Percentiles rank a stretch among this genome's conserved stretches.
These are phyloP conservation scores for Sarcophaga subvicina DNA, from an alignment of 2,888 invertebrate species.

Conservation along the genomic window DNA sequence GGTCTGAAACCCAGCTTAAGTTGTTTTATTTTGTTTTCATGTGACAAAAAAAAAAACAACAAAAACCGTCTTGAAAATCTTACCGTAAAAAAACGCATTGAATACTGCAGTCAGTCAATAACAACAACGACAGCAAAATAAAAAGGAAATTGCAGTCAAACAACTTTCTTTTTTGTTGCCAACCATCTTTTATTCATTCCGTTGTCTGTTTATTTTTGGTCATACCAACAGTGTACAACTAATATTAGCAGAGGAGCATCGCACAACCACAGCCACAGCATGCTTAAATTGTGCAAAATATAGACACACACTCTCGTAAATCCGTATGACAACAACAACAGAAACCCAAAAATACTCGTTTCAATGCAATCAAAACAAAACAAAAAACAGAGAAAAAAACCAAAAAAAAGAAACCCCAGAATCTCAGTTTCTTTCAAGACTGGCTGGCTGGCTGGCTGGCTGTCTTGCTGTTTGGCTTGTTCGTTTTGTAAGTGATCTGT, in stretches of 20 bases:
- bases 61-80: conserved; percentile 6
- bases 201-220: conserved; percentile 23
- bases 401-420: conserved; percentile 7
- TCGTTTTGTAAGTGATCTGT: conserved; percentile 14
- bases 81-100: conserved; percentile 28
- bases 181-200: conserved; percentile 35
- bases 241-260: not conserved
- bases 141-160: conserved; percentile 69
- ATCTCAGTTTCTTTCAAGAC: conserved; percentile 47
- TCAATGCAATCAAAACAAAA: conserved; percentile 53
- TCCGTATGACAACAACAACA: conserved; percentile 12
- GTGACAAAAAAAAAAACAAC: conserved; percentile 8
- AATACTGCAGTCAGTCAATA: not conserved
- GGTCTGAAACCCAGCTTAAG: conserved; percentile 24
- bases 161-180: conserved; percentile 65
- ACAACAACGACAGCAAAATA: conserved; percentile 32
- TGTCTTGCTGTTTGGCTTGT: conserved; percentile 6
- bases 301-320: not conserved
- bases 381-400: not conserved
- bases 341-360: conserved; percentile 58
- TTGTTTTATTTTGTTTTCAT: not conserved
- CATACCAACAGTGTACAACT: conserved; percentile 29
- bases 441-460: conserved; percentile 34
- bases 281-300: conserved; percentile 32
- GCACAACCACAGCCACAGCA: not conserved